Base-by-base conservation (phyloP, 2,888 invertebrate genomes). In the Capitulum mitella region DNA sequence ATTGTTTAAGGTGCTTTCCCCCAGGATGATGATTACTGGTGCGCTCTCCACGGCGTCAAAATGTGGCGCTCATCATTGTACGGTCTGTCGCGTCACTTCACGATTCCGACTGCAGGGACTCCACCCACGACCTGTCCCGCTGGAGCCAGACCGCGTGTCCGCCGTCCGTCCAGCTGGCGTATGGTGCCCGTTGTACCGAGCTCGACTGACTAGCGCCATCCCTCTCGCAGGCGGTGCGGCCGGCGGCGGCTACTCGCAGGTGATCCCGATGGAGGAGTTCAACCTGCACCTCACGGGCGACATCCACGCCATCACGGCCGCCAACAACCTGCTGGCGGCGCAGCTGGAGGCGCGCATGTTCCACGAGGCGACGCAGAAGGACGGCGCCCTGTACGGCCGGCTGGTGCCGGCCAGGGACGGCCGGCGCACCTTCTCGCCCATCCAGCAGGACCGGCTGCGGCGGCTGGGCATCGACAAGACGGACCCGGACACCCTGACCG, bases 251-350 rank as follows among this genome's bases (percentile, higher is more conserved):
- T 98, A 98, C 86, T 93, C 98, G 0, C 89, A 93, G 89, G 81
- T 95, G 0, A 98, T 99, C 82, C 99, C 99, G 0, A 99, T 99
- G 99, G 98, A 99, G 86, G 98, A 99, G 84, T 98, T 99, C 86
- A 99, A 99, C 87, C 89, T 99, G 0, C 98, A 99, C 86, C 88
- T 99, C 82, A 99, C 98, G 0, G 96, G 98, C 0, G 99, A 99
- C 85, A 98, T 98, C 83, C 99, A 99, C 86, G 99, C 99, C 0
- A 93, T 99, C n/a, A 92, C 95, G 0, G 97, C 97, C 0, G 98
- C 98, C 12, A 97, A 98, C 87, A 99, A 99, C 87, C 88, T 99
- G 22, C 88, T 98, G n/a, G 96, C 98, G 0, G 98, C 99, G 0
- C 98, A 98, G 85, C 90, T 99, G 85, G 99, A 99, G 85, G 94